Percentiles rank a stretch among this genome's conserved stretches.
phyloP scores from a whole-genome alignment of 1,140 invertebrate species.

The Tenebrio molitor region DNA sequence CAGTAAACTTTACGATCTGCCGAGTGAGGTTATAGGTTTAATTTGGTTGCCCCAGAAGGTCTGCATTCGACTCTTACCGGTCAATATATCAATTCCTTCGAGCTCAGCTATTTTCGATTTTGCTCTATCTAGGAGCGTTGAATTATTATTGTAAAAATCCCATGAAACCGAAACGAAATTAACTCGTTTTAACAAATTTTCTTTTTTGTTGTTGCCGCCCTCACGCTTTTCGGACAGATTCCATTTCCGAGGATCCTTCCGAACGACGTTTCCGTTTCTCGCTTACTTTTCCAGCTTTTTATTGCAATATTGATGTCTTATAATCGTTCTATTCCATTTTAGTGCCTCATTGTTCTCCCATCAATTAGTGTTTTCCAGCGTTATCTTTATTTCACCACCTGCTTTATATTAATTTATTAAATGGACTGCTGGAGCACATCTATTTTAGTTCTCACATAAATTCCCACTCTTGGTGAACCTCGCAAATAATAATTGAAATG shows the following conservation, averaged over 20 bases:
- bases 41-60: slow-evolving; percentile 39
- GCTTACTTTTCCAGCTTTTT: neutral
- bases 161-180: slow-evolving; percentile 28
- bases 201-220: slow-evolving; percentile 13
- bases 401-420: neutral
- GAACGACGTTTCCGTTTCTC: neutral
- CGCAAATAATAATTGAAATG: no score
- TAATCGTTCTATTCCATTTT: neutral
- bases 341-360: neutral
- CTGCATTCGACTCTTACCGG: slow-evolving; percentile 39
- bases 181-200: slow-evolving; percentile 35
- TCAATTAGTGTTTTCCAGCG: neutral
- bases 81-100: slow-evolving; percentile 38
- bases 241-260: neutral
- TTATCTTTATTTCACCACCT: neutral
- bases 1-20: slow-evolving; percentile 52
- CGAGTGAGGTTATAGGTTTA: slow-evolving; percentile 49
- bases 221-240: neutral
- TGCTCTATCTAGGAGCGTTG: slow-evolving; percentile 14
- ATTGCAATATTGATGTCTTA: slow-evolving; percentile 1
- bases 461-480: no score
- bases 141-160: slow-evolving; percentile 39
- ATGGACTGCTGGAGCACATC: no score
- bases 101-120: slow-evolving; percentile 39
- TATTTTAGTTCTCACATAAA: no score